A percentile compares a stretch with the other conserved stretches of the same genome.
Evolutionary conservation across 2,797 vertebrate genomes (phyloP).

Genomic region (Chelidonichthys spinosus): DNA sequence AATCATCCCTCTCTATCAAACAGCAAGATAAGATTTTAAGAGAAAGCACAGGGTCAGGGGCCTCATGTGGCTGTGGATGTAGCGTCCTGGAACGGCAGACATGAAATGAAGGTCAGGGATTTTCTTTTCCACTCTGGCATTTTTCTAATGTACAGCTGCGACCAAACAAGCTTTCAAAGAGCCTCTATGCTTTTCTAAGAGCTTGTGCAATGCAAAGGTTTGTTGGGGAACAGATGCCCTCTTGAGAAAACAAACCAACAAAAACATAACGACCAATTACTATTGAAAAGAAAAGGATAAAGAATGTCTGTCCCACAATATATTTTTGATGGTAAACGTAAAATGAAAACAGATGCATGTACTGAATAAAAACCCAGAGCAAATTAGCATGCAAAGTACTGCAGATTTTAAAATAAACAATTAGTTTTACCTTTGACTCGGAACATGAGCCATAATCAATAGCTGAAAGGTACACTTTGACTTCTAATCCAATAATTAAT

Average conservation of each 20-base stretch:
- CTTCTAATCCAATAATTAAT: slow-evolving; percentile 72
- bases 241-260: neutral
- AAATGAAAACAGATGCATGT: neutral
- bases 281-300: neutral
- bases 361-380: neutral
- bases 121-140: slow-evolving; percentile 17
- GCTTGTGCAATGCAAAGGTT: slow-evolving; percentile 4
- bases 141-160: slow-evolving; percentile 52
- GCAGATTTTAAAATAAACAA: slow-evolving; percentile 45
- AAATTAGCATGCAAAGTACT: neutral
- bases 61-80: slow-evolving; percentile 51
- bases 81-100: slow-evolving; percentile 11
- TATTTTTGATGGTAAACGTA: neutral
- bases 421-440: slow-evolving; percentile 60
- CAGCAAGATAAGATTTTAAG: slow-evolving; percentile 51
- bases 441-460: slow-evolving; percentile 73
- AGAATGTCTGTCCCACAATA: neutral
- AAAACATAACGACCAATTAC: neutral
- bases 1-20: slow-evolving; percentile 55
- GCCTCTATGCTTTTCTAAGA: slow-evolving; percentile 3
- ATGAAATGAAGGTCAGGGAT: slow-evolving; percentile 53
- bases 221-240: neutral
- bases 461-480: slow-evolving; percentile 61
- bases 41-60: slow-evolving; percentile 55
- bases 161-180: slow-evolving; percentile 32